A percentile compares a stretch with the other conserved stretches of the same genome.
Conservation (phyloP, 2,113 vertebrate genomes). For the Ceyx melanurus region DNA sequence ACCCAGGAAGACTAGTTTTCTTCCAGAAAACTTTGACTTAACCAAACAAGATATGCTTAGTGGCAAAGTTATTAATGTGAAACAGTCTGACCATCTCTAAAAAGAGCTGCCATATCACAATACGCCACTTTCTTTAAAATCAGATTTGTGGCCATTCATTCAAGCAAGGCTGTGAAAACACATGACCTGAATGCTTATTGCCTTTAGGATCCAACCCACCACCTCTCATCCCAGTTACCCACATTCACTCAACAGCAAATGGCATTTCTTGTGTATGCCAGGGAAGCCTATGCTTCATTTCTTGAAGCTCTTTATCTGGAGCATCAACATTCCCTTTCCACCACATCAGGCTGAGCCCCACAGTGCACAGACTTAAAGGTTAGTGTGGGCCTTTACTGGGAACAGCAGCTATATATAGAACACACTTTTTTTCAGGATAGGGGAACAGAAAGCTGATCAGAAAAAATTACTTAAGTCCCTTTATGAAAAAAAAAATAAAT, state of each 20-base stretch:
- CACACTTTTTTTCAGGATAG: background rate
- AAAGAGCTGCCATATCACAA: background rate
- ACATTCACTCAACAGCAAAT: fast-evolving
- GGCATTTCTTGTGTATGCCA: fast-evolving
- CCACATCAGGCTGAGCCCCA: fast-evolving
- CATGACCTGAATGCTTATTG: background rate
- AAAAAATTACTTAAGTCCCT: background rate
- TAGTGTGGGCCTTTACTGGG: background rate
- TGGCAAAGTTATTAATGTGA: background rate
- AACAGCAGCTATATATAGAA: fast-evolving
- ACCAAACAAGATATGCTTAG: background rate
- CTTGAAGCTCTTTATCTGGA: background rate
- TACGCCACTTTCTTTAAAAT: background rate
- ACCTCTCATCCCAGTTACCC: background rate
- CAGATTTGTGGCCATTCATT: background rate
- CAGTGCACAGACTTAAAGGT: fast-evolving
- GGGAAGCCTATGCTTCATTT: background rate
- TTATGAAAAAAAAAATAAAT: background rate
- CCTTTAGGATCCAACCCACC: background rate
- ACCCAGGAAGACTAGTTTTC: background rate
- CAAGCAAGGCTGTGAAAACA: background rate
- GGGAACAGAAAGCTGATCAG: background rate
- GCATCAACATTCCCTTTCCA: background rate
- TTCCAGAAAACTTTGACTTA: background rate
- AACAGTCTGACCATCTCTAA: background rate